Percentiles rank a stretch among this genome's conserved stretches.
phyloP scores from a whole-genome alignment of 2,113 vertebrate species.

The Calidris pygmaea region DNA sequence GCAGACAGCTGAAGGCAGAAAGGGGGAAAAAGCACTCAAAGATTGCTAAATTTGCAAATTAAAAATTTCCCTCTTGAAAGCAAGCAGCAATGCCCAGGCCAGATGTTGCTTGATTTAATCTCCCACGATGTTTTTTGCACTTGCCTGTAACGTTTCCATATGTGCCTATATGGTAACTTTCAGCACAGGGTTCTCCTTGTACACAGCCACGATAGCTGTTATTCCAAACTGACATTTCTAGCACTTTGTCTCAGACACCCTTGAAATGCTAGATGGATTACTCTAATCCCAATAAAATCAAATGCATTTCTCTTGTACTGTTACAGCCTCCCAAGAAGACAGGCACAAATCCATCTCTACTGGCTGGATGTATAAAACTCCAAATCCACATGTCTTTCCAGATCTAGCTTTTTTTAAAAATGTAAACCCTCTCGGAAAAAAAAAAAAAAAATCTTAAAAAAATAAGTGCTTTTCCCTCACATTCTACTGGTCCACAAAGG shows the following conservation, averaged over 20 bases:
- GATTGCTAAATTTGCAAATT: background rate
- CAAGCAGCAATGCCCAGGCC: background rate
- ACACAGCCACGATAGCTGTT: background rate
- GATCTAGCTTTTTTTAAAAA: background rate
- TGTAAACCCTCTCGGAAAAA: background rate
- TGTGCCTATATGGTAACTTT: background rate
- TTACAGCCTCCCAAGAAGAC: slow-evolving; percentile 6
- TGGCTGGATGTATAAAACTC: background rate
- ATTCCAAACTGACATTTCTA: background rate
- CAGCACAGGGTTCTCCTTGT: background rate
- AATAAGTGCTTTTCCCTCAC: background rate
- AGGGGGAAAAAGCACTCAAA: background rate
- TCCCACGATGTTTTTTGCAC: background rate
- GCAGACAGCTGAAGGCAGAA: background rate
- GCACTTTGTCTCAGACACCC: background rate
- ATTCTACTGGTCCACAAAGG: background rate
- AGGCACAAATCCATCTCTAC: background rate
- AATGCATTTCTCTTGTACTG: background rate
- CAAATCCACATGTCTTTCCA: background rate
- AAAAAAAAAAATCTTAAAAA: accelerated
- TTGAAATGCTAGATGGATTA: background rate
- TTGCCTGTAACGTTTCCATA: background rate
- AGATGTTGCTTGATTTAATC: background rate
- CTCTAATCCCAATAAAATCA: background rate
- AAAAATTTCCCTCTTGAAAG: background rate